Base-by-base conservation (phyloP, 1,140 invertebrate genomes). In the Ceratosolen solmsi region DNA sequence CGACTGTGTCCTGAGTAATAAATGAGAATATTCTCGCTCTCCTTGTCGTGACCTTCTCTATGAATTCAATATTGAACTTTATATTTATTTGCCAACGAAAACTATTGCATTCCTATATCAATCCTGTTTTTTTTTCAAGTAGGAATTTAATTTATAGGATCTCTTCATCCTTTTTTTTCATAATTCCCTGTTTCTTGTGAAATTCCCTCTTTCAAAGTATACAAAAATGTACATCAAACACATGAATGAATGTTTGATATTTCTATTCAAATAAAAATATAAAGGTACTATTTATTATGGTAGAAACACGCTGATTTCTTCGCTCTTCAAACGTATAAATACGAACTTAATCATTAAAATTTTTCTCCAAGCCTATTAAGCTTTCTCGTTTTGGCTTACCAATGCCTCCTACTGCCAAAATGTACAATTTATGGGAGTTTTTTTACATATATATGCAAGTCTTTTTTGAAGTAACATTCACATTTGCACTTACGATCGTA, bases 21-120 rank as follows among this genome's bases (percentile, higher is more conserved):
- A 83, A 84, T 65, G 84, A 83, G 11, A 33, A 17, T 17, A 22
- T 46, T 25, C 27, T n/a, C 22, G 60, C 36, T 30, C n/a, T 25
- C n/a, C 33, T 20, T 7, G 0, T 20, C 11, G 75, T 13, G 41
- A 8, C 70, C 79, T 83, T 85, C 80, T 79, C 79, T 84, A 82
- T 75, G 84, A 87, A 60, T 86, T 83, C 41, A 13, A 46, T 13
- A 8, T 46, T 13, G 41, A 46, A 13, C 41, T 13, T 8, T 5
- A 46, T 13, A 46, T 5, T 46, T 5, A 46, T 46, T 46, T 46
- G 85, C 84, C 82, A 85, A 83, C 83, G 22, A 27, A 87, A 88
- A 86, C 87, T 87, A 89, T 87, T 87, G 87, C 87, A 88, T 87
- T 82, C 83, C 86, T 84, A 84, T 85, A 88, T 88, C 87, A 86